These are phyloP conservation scores for Drosophila aldrichi DNA, from an alignment of 2,888 invertebrate genomes.

Conservation along the genomic window DNA sequence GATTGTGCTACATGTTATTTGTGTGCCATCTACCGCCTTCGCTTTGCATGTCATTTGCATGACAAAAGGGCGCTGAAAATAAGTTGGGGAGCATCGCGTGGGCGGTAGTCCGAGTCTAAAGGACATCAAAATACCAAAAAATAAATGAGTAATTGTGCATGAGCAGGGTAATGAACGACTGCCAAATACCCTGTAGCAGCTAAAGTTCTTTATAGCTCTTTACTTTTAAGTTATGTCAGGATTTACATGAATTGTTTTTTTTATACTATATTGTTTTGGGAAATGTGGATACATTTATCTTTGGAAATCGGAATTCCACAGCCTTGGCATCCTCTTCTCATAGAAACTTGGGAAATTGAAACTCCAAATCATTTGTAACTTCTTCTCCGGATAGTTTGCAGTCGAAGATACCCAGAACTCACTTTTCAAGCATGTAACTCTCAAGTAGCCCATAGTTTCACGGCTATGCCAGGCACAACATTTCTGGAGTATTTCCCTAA, in stretches of 20 bases:
- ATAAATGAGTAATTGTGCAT: neutral
- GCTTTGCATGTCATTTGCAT: conserved; percentile 47
- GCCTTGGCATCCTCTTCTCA: too few species aligned
- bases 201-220: too few species aligned
- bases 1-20: conserved; percentile 40
- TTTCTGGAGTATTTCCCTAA: neutral
- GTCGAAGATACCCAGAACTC: neutral
- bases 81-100: conserved; percentile 11
- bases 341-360: too few species aligned
- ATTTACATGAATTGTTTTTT: too few species aligned
- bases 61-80: conserved; percentile 29
- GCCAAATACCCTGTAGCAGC: neutral
- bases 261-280: too few species aligned
- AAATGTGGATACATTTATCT: too few species aligned
- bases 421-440: neutral
- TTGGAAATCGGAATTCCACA: too few species aligned
- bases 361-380: too few species aligned
- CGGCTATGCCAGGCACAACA: neutral
- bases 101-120: neutral
- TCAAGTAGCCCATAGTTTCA: too few species aligned
- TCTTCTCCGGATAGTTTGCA: neutral
- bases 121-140: neutral
- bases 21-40: conserved; percentile 22
- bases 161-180: neutral
- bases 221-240: too few species aligned